phyloP scores from a whole-genome alignment of 2,113 vertebrate genomes.

The Beaufortia kweichowensis region DNA sequence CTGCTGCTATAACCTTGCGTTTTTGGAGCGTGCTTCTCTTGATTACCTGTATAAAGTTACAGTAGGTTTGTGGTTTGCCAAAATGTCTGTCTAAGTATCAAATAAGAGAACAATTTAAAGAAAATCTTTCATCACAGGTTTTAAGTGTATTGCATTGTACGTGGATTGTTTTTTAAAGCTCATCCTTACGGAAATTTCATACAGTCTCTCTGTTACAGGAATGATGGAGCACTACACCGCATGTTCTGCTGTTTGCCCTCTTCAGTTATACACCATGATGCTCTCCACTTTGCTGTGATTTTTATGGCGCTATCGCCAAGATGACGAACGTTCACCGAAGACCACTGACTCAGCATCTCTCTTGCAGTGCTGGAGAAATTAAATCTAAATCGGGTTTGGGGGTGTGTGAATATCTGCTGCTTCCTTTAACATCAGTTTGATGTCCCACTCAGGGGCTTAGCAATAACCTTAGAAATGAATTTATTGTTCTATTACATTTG shows the following conservation, averaged over 20 bases:
- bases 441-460: too few relatives aligned
- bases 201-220: slow-evolving; percentile 6
- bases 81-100: too few relatives aligned
- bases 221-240: not conserved
- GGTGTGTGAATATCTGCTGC: not conserved
- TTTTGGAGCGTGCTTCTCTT: not conserved
- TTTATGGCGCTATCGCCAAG: slow-evolving; percentile 59
- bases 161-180: not conserved
- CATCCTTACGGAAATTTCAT: not conserved
- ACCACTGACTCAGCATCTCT: slow-evolving; percentile 65
- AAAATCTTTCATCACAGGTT: not conserved
- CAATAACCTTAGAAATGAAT: too few relatives aligned
- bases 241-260: slow-evolving; percentile 10
- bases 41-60: not conserved
- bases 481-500: too few relatives aligned
- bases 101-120: not conserved
- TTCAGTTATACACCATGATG: slow-evolving; percentile 31
- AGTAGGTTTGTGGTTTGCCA: not conserved
- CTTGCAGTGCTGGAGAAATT: slow-evolving; percentile 57
- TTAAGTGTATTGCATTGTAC: not conserved
- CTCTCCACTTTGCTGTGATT: slow-evolving; percentile 50
- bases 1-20: slow-evolving; percentile 2
- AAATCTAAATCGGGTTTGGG: slow-evolving; percentile 44
- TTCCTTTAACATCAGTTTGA: not conserved
- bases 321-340: slow-evolving; percentile 63